Base-by-base conservation (phyloP, 2,113 vertebrate species). In the Bolborhynchus lineola region DNA sequence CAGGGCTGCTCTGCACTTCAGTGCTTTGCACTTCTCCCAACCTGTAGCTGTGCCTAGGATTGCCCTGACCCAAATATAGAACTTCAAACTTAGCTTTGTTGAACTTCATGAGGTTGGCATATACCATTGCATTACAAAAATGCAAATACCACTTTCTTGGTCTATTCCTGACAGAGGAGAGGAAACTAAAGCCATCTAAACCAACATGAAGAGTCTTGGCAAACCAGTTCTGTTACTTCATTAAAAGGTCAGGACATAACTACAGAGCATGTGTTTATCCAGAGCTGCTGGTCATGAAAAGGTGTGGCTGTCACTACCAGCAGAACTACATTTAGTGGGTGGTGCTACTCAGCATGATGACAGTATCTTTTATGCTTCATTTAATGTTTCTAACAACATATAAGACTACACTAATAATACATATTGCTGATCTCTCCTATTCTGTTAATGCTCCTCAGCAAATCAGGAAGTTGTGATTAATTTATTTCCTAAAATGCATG, bases 181-280 rank as follows among this genome's bases (percentile, higher is more conserved):
- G 23, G 60, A 94, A 95, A 55, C 29, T 53, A 78, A 88, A 88
- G 63, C 63, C 67, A 76, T 29, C 20, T 80, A 88, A 91, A 59
- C 55, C 42, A 81, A 74, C 2, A 13, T 46, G 39, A 95, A 93
- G 35, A 91, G 72, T 35, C 77, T 82, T 84, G 57, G 90, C 78
- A 94, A 95, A 91, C 70, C 65, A 52, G 87, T 92, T 91, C 50
- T 82, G 49, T 90, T 67, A 75, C 87, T 87, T 82, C 52, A 53
- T 59, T 10, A 55, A 91, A 87, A 91, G 23, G 46, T 89, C 86
- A 72, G 75, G 71, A 80, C 20, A 26, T 16, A 65, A 68, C 63
- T 90, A 53, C 29, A 28, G 49, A 90, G 47, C 6, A 5, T 81
- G 41, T 68, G 62, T 53, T 88, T 75, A 92, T 63, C 25, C 71